A percentile compares a stretch with the other conserved stretches of the same genome.
These are phyloP conservation scores for Galerucella nymphaeae DNA, from an alignment of 2,888 invertebrate genomes.

Conservation along the genomic window DNA sequence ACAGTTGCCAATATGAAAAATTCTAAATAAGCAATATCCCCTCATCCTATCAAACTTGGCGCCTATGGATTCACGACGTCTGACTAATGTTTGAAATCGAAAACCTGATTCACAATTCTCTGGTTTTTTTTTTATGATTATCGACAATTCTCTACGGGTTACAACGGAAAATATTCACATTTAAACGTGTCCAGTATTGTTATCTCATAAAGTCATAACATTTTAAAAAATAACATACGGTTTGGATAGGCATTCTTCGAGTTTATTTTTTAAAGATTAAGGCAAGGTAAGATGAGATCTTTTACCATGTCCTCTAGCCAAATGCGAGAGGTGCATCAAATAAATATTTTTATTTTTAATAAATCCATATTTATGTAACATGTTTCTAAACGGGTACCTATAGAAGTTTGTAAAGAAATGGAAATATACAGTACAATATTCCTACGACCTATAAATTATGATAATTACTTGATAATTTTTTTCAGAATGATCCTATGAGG, in stretches of 20 bases:
- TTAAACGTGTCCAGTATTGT: slow-evolving; percentile 37
- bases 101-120: slow-evolving; percentile 35
- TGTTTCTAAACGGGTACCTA: background rate
- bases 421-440: background rate
- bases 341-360: background rate
- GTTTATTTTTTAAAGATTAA: slow-evolving; percentile 18
- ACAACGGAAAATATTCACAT: slow-evolving; percentile 34
- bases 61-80: slow-evolving; percentile 23
- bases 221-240: slow-evolving; percentile 21
- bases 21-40: background rate
- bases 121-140: slow-evolving; percentile 28
- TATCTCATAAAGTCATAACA: slow-evolving; percentile 25
- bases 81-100: slow-evolving; percentile 32
- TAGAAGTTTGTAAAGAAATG: background rate
- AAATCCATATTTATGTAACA: background rate
- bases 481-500: too few relatives aligned
- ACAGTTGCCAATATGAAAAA: background rate
- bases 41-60: slow-evolving; percentile 1
- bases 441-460: background rate
- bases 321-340: background rate
- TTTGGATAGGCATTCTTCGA: slow-evolving; percentile 13
- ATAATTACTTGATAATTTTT: too few relatives aligned
- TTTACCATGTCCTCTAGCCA: background rate
- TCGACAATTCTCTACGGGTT: slow-evolving; percentile 37
- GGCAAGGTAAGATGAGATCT: slow-evolving; percentile 4